Evolutionary conservation across 2,113 vertebrate genomes (phyloP).

Genomic region (Willisornis vidua): DNA sequence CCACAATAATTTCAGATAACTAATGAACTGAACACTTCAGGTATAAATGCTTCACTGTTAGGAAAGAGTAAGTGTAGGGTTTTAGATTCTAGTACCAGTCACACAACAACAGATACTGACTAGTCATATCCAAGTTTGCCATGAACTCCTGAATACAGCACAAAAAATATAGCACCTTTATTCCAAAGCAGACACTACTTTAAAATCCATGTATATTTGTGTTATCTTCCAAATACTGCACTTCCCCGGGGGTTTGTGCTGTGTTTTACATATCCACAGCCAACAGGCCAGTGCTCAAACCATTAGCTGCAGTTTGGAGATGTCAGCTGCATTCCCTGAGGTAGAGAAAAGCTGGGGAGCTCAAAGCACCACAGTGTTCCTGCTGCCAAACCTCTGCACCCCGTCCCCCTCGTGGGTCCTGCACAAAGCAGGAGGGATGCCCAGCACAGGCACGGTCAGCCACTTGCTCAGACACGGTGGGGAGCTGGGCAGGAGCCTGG

Average conservation of each 20-base stretch:
- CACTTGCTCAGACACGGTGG: not conserved
- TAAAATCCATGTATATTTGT: not conserved
- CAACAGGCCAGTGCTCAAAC: not conserved
- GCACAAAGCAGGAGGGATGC: not conserved
- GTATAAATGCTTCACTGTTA: not conserved
- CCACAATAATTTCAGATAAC: not conserved
- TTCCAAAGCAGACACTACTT: not conserved
- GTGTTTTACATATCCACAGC: not conserved
- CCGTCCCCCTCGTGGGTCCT: not conserved
- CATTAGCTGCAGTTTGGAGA: not conserved
- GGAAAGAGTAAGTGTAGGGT: not conserved
- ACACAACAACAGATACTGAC: not conserved
- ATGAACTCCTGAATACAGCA: not conserved
- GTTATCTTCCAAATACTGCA: not conserved
- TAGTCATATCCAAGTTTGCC: not conserved
- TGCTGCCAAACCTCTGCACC: not conserved
- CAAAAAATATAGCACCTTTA: not conserved
- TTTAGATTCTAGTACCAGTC: not conserved
- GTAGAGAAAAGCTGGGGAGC: not conserved
- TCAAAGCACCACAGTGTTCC: not conserved
- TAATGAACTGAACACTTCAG: not conserved
- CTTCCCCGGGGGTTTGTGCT: not conserved
- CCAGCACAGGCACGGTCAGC: not conserved
- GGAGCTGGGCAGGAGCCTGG: not conserved
- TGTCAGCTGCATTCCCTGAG: not conserved